These are phyloP conservation scores for Portunus trituberculatus DNA, from an alignment of 1,140 invertebrate species.

Conservation along the genomic window DNA sequence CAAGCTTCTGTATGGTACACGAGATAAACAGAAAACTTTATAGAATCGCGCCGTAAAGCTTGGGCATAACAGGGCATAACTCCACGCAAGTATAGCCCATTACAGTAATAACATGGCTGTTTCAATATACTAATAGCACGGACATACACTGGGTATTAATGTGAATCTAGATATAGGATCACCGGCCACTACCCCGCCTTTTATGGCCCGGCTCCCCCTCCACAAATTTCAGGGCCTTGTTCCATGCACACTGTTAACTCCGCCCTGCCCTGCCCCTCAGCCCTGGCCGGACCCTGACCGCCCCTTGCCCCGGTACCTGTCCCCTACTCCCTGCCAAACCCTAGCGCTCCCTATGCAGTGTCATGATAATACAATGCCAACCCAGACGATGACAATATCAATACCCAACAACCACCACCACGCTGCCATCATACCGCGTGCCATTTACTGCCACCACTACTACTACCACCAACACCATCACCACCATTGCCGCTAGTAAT, in stretches of 20 bases:
- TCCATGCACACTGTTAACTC: not conserved
- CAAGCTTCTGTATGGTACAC: not conserved
- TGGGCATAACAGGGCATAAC: not conserved
- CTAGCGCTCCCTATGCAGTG: too few species aligned
- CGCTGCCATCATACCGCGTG: too few species aligned
- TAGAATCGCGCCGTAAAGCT: not conserved
- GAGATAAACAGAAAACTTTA: not conserved
- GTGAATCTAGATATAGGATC: not conserved
- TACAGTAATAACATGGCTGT: constrained; percentile 22
- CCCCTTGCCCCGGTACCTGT: not conserved
- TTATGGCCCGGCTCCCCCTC: not conserved
- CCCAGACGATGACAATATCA: too few species aligned
- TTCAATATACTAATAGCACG: constrained; percentile 23
- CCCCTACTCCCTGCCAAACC: not conserved
- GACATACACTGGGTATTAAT: not conserved
- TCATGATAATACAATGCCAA: too few species aligned
- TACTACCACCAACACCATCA: too few species aligned
- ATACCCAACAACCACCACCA: too few species aligned
- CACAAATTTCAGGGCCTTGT: not conserved
- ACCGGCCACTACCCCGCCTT: not conserved
- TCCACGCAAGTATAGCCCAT: constrained; percentile 18
- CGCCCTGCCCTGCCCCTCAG: not conserved
- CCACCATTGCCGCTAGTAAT: too few species aligned
- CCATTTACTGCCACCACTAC: too few species aligned
- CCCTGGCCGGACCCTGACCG: not conserved